phyloP scores from a whole-genome alignment of 2,113 vertebrate genomes.

The Falcunculus frontatus region DNA sequence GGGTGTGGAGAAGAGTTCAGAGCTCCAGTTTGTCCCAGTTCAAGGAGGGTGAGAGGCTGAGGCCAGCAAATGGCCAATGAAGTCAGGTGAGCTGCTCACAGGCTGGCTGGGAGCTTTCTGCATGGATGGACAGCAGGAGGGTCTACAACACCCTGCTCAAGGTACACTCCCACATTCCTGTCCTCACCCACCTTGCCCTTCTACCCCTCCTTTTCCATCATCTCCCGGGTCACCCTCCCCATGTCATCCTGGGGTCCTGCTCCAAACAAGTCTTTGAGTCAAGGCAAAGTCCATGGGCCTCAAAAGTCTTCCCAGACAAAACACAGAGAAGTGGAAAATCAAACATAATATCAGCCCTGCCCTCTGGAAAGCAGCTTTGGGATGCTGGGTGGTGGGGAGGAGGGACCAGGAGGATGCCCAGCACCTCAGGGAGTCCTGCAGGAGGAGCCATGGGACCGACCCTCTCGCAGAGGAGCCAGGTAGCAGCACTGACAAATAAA shows the following conservation, averaged over 20 bases:
- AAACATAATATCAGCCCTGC: background rate
- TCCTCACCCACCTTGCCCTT: background rate
- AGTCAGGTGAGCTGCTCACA: background rate
- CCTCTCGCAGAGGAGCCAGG: background rate
- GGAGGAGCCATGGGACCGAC: rapidly evolving
- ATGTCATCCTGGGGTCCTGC: background rate
- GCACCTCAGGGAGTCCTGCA: background rate
- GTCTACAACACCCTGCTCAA: background rate
- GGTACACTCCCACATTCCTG: background rate
- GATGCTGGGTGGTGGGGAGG: background rate
- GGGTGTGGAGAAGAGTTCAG: background rate
- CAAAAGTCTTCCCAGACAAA: background rate
- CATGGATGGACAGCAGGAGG: background rate
- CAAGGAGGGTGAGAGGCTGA: background rate
- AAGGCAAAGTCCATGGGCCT: background rate
- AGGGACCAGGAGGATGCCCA: background rate
- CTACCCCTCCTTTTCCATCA: background rate
- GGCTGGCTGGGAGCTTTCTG: background rate
- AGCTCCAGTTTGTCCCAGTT: background rate
- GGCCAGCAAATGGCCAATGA: background rate
- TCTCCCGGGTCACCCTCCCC: background rate
- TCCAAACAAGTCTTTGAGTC: background rate
- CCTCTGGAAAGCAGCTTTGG: background rate
- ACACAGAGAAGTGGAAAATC: background rate
- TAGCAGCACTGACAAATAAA: background rate